phyloP scores from a whole-genome alignment of 2,888 invertebrate genomes.

The Polymixis lichenea region DNA sequence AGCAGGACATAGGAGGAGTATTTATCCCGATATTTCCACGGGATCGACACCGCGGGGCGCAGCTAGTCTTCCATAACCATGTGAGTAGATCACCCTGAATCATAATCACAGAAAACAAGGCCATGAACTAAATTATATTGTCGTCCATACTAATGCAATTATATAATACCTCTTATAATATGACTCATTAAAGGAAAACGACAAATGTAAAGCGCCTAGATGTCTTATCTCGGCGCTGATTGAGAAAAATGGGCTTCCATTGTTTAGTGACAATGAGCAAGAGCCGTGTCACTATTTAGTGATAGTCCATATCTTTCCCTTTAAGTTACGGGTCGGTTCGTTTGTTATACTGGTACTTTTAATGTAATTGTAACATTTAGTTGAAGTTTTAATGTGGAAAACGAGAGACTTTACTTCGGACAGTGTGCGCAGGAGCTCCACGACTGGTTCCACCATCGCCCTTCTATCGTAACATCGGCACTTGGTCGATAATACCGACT shows the following conservation, averaged over 20 bases:
- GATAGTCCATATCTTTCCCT: constrained; percentile 30
- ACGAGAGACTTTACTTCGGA: too few species aligned
- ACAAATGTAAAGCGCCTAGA: constrained; percentile 11
- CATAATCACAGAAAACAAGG: constrained; percentile 2
- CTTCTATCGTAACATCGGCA: too few species aligned
- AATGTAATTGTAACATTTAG: background rate
- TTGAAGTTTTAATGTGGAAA: background rate
- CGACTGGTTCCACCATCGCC: too few species aligned
- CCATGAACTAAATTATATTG: background rate
- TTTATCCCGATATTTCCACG: too few species aligned
- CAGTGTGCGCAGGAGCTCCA: too few species aligned
- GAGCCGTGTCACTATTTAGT: constrained; percentile 24
- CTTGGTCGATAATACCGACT: too few species aligned
- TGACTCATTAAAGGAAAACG: constrained; percentile 24
- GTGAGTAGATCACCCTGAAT: background rate
- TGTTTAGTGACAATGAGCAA: constrained; percentile 46
- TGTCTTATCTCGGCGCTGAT: constrained; percentile 43
- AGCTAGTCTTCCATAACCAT: too few species aligned
- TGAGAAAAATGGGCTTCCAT: constrained; percentile 51
- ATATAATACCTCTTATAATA: background rate
- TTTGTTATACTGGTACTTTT: constrained; percentile 18
- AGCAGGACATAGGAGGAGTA: too few species aligned
- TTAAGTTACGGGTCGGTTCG: constrained; percentile 19
- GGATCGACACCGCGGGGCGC: too few species aligned
- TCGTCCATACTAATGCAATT: constrained; percentile 13